A percentile compares a stretch with the other conserved stretches of the same genome.
Evolutionary conservation across 2,113 vertebrate species (phyloP).

Genomic region (Hyla sarda): DNA sequence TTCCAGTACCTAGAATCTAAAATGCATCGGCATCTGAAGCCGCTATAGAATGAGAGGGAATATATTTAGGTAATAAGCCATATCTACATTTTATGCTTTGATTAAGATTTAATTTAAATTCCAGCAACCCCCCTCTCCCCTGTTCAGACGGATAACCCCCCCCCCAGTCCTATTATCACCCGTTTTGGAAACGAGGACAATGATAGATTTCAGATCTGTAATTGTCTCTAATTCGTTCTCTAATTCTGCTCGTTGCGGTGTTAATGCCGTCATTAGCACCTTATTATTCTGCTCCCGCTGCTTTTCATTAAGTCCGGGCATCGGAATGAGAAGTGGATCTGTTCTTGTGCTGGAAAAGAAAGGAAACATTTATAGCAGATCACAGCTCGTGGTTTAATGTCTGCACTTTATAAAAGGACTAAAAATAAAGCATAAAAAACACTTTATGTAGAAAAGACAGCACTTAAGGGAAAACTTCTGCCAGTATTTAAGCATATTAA

Average conservation of each 20-base stretch:
- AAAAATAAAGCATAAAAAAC: background rate
- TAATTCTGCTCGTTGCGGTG: too few species aligned
- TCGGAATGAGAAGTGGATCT: background rate
- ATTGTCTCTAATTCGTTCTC: background rate
- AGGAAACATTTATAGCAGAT: background rate
- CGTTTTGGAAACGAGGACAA: background rate
- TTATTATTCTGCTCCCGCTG: conserved; percentile 1
- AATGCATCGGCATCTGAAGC: too few species aligned
- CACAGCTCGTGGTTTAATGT: background rate
- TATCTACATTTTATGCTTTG: too few species aligned
- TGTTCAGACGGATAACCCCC: too few species aligned
- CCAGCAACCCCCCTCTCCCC: too few species aligned
- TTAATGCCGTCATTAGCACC: background rate
- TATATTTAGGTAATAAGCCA: too few species aligned
- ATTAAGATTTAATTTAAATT: too few species aligned
- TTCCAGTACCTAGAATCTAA: too few species aligned
- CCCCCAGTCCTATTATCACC: background rate
- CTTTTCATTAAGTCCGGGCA: background rate
- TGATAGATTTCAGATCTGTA: background rate
- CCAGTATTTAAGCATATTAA: too few species aligned
- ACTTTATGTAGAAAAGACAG: too few species aligned
- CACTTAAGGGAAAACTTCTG: too few species aligned
- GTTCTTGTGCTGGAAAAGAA: background rate
- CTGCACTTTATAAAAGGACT: background rate
- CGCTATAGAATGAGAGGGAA: too few species aligned